Evolutionary conservation across 1,140 invertebrate genomes (phyloP).

Genomic region (Calliphora vicina): DNA sequence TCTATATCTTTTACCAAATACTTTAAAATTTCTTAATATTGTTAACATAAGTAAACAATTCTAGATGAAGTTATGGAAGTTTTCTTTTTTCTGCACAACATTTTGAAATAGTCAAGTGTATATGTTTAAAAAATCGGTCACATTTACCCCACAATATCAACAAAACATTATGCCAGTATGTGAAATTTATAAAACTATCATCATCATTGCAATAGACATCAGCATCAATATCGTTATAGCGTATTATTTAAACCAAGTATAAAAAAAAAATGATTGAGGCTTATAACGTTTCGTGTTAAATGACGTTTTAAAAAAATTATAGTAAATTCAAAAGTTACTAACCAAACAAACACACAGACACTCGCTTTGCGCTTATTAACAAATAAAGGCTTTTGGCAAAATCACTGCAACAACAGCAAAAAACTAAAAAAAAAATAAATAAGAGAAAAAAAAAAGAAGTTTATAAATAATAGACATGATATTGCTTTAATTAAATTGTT

Average conservation of each 20-base stretch:
- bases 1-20: no score
- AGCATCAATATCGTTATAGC: background rate
- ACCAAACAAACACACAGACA: background rate
- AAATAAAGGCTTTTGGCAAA: background rate
- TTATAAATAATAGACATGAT: slow-evolving; percentile 17
- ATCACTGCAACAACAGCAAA: background rate
- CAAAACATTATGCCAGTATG: no score
- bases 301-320: background rate
- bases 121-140: background rate
- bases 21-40: no score
- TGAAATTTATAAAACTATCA: background rate
- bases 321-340: background rate
- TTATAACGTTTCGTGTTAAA: slow-evolving; percentile 12
- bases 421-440: background rate
- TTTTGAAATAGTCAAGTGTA: no score
- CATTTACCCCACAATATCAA: background rate
- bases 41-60: no score
- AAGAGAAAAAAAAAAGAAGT: background rate
- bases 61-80: no score
- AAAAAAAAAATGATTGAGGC: background rate
- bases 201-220: background rate
- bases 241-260: background rate
- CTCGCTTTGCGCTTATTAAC: background rate
- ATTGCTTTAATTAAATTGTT: slow-evolving; percentile 6
- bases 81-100: no score